Conservation (phyloP, 1,140 invertebrate genomes). For the Cotesia chilonis region DNA sequence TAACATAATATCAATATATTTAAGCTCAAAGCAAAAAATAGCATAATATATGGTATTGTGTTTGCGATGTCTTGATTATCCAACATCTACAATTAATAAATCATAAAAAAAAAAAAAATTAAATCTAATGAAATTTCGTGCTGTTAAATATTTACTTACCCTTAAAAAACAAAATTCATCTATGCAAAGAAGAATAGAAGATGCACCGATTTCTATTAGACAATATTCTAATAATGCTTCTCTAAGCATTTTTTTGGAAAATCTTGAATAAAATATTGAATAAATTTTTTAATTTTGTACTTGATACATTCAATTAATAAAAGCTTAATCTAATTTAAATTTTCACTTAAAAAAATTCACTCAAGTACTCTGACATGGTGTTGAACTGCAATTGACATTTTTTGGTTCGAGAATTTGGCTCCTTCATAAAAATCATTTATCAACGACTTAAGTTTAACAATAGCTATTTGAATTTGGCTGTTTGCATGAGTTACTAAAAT, state of each 20-base stretch:
- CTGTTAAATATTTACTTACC: slow-evolving; percentile 21
- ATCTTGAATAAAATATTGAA: not conserved
- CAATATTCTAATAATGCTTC: slow-evolving; percentile 29
- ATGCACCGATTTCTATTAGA: slow-evolving; percentile 43
- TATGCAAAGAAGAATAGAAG: slow-evolving; percentile 41
- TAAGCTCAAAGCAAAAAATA: slow-evolving; percentile 26
- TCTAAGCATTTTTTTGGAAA: not conserved
- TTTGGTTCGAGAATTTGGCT: not conserved
- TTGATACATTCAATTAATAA: too few relatives aligned
- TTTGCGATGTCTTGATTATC: slow-evolving; percentile 10
- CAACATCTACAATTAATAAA: slow-evolving; percentile 16
- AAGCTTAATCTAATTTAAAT: too few relatives aligned
- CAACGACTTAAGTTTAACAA: slow-evolving; percentile 24
- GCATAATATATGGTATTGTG: slow-evolving; percentile 2
- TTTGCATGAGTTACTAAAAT: slow-evolving; percentile 41
- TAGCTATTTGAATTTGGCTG: slow-evolving; percentile 40
- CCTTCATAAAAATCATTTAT: not conserved
- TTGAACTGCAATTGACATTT: slow-evolving; percentile 13
- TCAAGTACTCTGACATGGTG: slow-evolving; percentile 21
- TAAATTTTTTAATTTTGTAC: too few relatives aligned
- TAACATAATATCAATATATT: slow-evolving; percentile 38
- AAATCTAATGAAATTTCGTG: not conserved
- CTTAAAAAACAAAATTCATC: slow-evolving; percentile 39
- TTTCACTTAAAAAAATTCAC: not conserved
- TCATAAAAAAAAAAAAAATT: not conserved